phyloP scores from a whole-genome alignment of 1,140 invertebrate species.

The Ephestia elutella region DNA sequence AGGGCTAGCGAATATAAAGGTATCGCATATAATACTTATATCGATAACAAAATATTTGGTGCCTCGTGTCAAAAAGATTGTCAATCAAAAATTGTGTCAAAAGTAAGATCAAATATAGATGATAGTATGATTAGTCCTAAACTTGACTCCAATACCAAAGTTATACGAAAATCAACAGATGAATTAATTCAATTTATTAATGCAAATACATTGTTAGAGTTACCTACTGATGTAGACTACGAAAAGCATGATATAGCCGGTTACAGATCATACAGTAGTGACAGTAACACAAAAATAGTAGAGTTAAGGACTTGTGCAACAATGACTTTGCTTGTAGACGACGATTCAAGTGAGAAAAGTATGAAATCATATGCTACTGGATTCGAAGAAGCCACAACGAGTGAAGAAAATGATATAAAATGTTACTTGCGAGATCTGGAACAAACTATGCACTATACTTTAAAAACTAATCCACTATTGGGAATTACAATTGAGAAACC shows the following conservation, averaged over 20 bases:
- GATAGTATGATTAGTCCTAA: neutral
- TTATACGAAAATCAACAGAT: neutral
- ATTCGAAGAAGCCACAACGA: too few species aligned
- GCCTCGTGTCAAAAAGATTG: too few species aligned
- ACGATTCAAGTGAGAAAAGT: neutral
- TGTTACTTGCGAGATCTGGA: too few species aligned
- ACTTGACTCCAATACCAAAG: neutral
- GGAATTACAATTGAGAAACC: constrained; percentile 38
- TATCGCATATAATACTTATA: neutral
- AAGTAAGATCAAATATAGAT: too few species aligned
- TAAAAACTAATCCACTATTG: constrained; percentile 17
- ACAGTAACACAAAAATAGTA: neutral
- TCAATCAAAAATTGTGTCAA: too few species aligned
- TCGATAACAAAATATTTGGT: neutral
- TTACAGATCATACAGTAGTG: too few species aligned
- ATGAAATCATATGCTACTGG: neutral
- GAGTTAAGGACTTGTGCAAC: neutral
- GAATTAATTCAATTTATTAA: neutral
- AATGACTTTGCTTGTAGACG: neutral
- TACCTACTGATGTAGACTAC: neutral
- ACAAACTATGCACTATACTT: too few species aligned
- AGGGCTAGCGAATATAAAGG: too few species aligned
- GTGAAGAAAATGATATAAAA: too few species aligned
- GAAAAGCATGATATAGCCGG: too few species aligned
- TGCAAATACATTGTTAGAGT: neutral